Conservation (phyloP, 2,888 invertebrate genomes). For the Mythimna impura region DNA sequence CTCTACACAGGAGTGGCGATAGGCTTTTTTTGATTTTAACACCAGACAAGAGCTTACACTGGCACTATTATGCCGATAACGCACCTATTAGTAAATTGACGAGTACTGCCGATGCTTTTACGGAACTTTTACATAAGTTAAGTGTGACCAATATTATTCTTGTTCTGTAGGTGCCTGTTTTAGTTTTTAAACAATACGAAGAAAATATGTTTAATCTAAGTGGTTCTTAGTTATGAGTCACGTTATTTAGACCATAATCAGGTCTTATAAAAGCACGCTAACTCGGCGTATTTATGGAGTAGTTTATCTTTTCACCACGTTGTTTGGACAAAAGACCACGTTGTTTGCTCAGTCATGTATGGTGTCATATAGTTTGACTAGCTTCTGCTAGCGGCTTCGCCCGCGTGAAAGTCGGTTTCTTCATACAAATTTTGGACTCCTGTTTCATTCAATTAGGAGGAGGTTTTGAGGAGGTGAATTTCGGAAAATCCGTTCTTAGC, state of each 20-base stretch:
- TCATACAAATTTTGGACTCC: too few species aligned
- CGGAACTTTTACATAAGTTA: slow-evolving; percentile 1
- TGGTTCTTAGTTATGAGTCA: not conserved
- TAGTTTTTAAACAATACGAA: not conserved
- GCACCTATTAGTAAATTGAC: slow-evolving; percentile 82
- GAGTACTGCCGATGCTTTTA: slow-evolving; percentile 47
- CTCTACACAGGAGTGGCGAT: slow-evolving; percentile 83
- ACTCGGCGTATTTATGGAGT: not conserved
- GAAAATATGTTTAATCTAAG: not conserved
- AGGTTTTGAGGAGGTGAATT: too few species aligned
- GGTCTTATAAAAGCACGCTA: not conserved
- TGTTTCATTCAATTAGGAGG: too few species aligned
- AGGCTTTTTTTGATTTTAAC: slow-evolving; percentile 85
- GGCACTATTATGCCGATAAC: slow-evolving; percentile 71
- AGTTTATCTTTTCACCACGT: not conserved
- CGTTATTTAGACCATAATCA: not conserved
- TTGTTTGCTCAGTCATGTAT: too few species aligned
- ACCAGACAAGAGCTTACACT: slow-evolving; percentile 75
- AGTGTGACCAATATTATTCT: not conserved
- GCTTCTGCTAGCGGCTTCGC: too few species aligned
- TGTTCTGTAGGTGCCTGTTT: not conserved
- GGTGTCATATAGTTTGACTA: not conserved
- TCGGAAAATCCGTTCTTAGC: too few species aligned
- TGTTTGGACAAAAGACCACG: too few species aligned
- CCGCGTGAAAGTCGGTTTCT: too few species aligned